Evolutionary conservation across 2,888 invertebrate genomes (phyloP), one percentile per base, ranked within the genome.

Genomic region (Priapulus caudatus): DNA sequence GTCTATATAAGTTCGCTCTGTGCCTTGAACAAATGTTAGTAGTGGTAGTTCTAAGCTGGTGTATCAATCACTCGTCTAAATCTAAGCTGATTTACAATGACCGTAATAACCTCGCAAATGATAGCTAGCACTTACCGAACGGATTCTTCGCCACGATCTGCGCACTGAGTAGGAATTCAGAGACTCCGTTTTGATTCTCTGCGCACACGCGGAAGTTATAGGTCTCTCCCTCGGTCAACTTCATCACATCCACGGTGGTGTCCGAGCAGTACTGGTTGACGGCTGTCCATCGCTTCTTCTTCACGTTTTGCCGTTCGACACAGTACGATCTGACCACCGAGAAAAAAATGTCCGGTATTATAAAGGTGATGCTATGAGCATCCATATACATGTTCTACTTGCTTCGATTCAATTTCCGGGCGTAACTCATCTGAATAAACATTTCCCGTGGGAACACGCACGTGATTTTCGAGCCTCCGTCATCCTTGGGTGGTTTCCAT

Each of bases 391-490:
- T n/a, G n/a, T n/a, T n/a, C n/a, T n/a, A n/a, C n/a, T n/a, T n/a
- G n/a, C n/a, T n/a, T n/a, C n/a, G n/a, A n/a, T n/a, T n/a, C n/a
- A n/a, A n/a, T n/a, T n/a, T n/a, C n/a, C n/a, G n/a, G n/a, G n/a
- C n/a, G n/a, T n/a, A n/a, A n/a, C n/a, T n/a, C n/a, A n/a, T n/a
- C n/a, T n/a, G n/a, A n/a, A n/a, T n/a, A n/a, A n/a, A n/a, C n/a
- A n/a, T n/a, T n/a, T n/a, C n/a, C n/a, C n/a, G n/a, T n/a, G n/a
- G n/a, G n/a, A n/a, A n/a, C n/a, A n/a, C n/a, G n/a, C n/a, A n/a
- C n/a, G n/a, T n/a, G n/a, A n/a, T 64, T 58, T 67, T 68, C 47
- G 64, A 64, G 16, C 72, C 72, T 3, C 72, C 72, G 58, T 72
- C 71, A 51, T 68, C 65, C 48, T 58, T 54, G 5, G 72, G 72